Conservation (phyloP, 2,888 invertebrate species). For the Sinelater perroti region DNA sequence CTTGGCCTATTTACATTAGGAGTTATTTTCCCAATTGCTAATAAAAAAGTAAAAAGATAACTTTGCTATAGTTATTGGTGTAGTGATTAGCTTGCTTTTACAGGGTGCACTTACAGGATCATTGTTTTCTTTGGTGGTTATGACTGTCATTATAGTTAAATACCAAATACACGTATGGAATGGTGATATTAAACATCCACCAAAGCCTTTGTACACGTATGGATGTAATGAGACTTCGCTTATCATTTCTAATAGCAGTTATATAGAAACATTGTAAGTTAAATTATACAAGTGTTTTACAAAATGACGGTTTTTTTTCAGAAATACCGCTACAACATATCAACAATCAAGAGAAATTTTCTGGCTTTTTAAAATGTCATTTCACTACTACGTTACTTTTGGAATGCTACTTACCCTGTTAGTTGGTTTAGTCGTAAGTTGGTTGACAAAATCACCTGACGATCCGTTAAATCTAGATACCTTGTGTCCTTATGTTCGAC, state of each 20-base stretch:
- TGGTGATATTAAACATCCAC: constrained; percentile 22
- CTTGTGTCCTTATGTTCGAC: constrained; percentile 62
- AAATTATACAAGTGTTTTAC: background rate
- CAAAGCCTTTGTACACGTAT: constrained; percentile 32
- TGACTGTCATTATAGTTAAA: constrained; percentile 65
- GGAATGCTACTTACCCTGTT: constrained; percentile 28
- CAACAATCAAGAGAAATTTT: background rate
- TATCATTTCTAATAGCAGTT: background rate
- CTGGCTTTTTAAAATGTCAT: constrained; percentile 27
- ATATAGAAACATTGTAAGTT: background rate
- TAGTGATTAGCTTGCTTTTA: no score
- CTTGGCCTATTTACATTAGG: constrained; percentile 73
- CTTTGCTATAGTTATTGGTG: constrained; percentile 61
- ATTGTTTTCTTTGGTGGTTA: constrained; percentile 62
- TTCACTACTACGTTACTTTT: constrained; percentile 39
- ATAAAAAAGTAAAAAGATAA: constrained; percentile 64
- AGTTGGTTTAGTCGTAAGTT: constrained; percentile 65
- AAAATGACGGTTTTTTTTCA: background rate
- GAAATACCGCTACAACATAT: no score
- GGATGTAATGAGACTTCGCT: constrained; percentile 28
- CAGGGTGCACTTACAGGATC: constrained; percentile 67
- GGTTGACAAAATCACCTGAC: constrained; percentile 66
- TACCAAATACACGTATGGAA: constrained; percentile 54
- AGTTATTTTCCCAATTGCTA: constrained; percentile 71
- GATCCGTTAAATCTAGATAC: constrained; percentile 68